Conservation (phyloP, 2,113 vertebrate species). For the Pomatostomus ruficeps region DNA sequence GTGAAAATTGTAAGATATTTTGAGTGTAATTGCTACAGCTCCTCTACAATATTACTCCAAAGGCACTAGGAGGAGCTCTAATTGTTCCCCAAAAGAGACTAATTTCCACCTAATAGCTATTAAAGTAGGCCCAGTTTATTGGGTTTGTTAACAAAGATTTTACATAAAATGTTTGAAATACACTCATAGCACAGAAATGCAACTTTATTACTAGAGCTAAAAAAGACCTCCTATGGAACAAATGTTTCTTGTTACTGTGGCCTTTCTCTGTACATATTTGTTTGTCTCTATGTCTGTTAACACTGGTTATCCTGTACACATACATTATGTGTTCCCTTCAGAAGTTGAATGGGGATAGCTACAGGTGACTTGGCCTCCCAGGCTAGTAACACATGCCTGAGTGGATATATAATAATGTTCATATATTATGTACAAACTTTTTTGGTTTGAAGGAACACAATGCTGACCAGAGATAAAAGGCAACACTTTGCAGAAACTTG, state of each 20-base stretch:
- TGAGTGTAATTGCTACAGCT: not conserved
- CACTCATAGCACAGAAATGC: not conserved
- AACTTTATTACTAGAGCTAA: not conserved
- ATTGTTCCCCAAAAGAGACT: slow-evolving; percentile 7
- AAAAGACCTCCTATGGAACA: not conserved
- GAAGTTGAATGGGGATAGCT: not conserved
- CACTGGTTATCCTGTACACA: not conserved
- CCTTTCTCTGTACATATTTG: not conserved
- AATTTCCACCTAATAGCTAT: not conserved
- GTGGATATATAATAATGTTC: not conserved
- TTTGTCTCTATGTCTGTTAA: not conserved
- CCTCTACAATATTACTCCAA: not conserved
- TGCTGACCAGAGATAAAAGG: not conserved
- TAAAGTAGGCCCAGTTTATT: not conserved
- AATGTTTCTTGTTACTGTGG: not conserved
- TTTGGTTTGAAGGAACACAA: not conserved
- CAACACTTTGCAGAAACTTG: not conserved
- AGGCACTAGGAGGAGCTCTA: slow-evolving; percentile 32
- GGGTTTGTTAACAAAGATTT: not conserved
- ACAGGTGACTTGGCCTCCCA: not conserved
- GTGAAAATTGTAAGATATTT: slow-evolving; percentile 30
- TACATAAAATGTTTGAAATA: not conserved
- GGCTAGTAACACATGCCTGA: not conserved
- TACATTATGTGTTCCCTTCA: not conserved
- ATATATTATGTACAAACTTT: not conserved